Conservation (phyloP, 1,140 invertebrate genomes). For the Nasonia longicornis region DNA sequence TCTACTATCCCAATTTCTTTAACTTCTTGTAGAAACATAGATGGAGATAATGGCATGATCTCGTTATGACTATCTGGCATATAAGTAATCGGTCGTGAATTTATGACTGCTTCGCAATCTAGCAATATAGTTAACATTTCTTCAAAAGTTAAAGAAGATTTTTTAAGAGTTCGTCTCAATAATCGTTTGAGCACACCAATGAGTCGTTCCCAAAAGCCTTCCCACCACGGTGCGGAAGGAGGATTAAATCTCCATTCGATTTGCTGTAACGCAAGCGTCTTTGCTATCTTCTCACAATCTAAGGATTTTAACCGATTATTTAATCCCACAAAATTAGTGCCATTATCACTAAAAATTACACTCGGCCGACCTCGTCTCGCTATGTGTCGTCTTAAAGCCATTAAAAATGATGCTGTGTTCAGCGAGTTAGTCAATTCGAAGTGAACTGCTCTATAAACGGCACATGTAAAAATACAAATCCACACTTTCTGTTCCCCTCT, state of each 20-base stretch:
- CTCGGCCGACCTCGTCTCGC: conserved; percentile 52
- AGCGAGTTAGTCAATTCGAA: conserved; percentile 51
- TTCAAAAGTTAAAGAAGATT: conserved; percentile 50
- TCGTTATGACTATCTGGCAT: conserved; percentile 36
- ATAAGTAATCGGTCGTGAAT: conserved; percentile 53
- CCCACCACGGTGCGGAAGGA: conserved; percentile 57
- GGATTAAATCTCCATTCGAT: conserved; percentile 61
- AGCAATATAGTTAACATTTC: conserved; percentile 52
- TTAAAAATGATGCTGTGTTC: conserved; percentile 47
- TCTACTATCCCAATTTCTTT: conserved; percentile 49
- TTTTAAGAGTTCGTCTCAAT: conserved; percentile 49
- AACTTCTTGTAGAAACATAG: conserved; percentile 54
- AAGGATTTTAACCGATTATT: conserved; percentile 22
- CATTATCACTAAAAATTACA: conserved; percentile 64
- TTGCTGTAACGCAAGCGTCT: not conserved
- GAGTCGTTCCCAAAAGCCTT: conserved; percentile 59
- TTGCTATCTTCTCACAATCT: not conserved
- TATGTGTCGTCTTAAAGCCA: conserved; percentile 48
- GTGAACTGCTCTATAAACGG: conserved; percentile 52
- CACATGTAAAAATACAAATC: conserved; percentile 58
- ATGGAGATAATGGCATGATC: conserved; percentile 42
- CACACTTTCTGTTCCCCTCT: conserved; percentile 51
- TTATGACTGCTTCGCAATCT: conserved; percentile 54
- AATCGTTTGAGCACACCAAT: conserved; percentile 51
- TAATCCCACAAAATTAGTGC: conserved; percentile 57